Evolutionary conservation across 2,888 invertebrate genomes (phyloP).

Genomic region (Drosophila mulleri): DNA sequence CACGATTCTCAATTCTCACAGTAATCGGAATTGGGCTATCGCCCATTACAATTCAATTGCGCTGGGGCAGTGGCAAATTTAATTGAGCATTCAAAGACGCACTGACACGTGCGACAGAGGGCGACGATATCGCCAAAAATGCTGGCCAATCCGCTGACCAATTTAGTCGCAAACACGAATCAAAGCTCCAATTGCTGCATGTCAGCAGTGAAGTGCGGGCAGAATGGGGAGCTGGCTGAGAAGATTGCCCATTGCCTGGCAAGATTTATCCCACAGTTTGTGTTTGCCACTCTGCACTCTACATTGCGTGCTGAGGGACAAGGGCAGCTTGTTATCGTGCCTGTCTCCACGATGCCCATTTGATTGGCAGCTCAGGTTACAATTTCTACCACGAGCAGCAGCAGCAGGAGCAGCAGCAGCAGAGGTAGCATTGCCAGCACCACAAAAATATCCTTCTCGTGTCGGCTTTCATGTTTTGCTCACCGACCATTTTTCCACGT

Average conservation of each 20-base stretch:
- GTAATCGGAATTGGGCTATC: slow-evolving; percentile 13
- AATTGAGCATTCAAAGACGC: slow-evolving; percentile 82
- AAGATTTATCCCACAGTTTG: slow-evolving; percentile 70
- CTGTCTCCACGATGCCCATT: slow-evolving; percentile 54
- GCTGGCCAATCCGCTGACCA: slow-evolving; percentile 47
- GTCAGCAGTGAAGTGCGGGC: slow-evolving; percentile 52
- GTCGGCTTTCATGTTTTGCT: slow-evolving; percentile 37
- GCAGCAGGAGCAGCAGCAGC: too few species aligned
- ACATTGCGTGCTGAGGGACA: slow-evolving; percentile 5
- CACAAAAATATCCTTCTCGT: slow-evolving; percentile 28
- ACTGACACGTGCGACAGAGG: slow-evolving; percentile 69
- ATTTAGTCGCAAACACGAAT: slow-evolving; percentile 35
- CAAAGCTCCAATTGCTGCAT: slow-evolving; percentile 64
- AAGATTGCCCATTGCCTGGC: slow-evolving; percentile 33
- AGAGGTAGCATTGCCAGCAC: slow-evolving; percentile 17
- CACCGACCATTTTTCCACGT: slow-evolving; percentile 38
- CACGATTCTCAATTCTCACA: background rate
- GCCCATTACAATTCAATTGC: slow-evolving; percentile 80
- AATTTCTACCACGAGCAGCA: slow-evolving; percentile 13
- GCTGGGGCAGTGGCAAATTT: slow-evolving; percentile 62
- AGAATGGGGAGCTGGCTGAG: background rate
- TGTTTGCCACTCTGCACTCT: slow-evolving; percentile 68
- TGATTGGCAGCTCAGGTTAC: slow-evolving; percentile 77
- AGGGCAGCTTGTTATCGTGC: slow-evolving; percentile 71
- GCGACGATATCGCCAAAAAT: slow-evolving; percentile 32